Base-by-base conservation (phyloP, 2,113 vertebrate genomes). In the Syrmaticus mikado region DNA sequence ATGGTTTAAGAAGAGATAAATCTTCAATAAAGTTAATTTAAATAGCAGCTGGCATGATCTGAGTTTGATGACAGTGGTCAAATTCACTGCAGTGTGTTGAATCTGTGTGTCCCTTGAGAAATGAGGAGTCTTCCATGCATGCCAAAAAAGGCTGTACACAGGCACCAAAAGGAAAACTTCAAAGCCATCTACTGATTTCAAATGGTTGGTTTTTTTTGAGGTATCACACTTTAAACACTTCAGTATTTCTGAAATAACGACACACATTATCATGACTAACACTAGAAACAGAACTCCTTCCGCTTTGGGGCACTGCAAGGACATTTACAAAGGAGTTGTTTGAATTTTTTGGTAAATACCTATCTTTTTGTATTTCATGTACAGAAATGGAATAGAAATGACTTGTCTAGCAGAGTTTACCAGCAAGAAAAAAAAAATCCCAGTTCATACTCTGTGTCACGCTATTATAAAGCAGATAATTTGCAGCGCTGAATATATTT, bases 1-100 rank as follows among this genome's bases (percentile, higher is more conserved):
- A 58, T 6, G 17, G 34, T 40, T 27, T 50, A 71, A 30, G 13
- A 15, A n/a, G 3, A 34, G n/a, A 24, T 6, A 8, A 4, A 17
- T 55, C 61, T 60, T 7, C 30, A 43, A 19, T 0, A 7, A 28
- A 75, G 60, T 13, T 27, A 8, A 11, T 43, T 70, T 58, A 16
- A 38, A 40, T 2, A 25, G 65, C 34, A 34, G 22, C 28, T 3
- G 55, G 30, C 7, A 6, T 13, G n/a, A 12, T 9, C 48, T 5
- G 28, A 68, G 36, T 40, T 34, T 32, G 36, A 30, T 32, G 61
- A 27, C 7, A 20, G 38, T 3, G 16, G 50, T 15, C 70, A 60
- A 22, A 52, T 8, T 28, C 8, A 5, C 40, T 21, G 45, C 50
- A 38, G 22, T 2, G 0, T 3, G 36, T 40, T 13, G 6, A 19